Evolutionary conservation across 2,888 invertebrate genomes (phyloP), one percentile per base, ranked within the genome.

Genomic region (Ochropacha duplaris): DNA sequence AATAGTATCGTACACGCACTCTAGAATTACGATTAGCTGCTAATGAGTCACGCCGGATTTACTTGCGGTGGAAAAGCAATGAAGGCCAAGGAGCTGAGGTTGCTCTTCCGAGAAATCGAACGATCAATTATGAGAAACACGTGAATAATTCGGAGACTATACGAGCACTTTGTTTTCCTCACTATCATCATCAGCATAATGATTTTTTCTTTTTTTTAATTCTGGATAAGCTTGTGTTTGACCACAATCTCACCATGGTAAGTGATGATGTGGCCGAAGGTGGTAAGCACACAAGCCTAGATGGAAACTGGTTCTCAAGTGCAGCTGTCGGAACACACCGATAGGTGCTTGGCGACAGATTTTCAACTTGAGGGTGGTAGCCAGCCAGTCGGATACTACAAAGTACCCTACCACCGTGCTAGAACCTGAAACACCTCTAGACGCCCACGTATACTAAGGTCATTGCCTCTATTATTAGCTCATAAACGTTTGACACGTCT

Each of bases 1-100:
- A 58, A 64, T 58, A 62, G 24, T 31, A 19, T 22, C 44, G 49
- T 76, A 75, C 71, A 68, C 70, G 66, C 72, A 72, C 66, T 72
- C 61, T 71, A 74, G 69, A 67, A 70, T 76, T 74, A 75, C 72
- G 72, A 76, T 78, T 68, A 73, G 61, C 69, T 59, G 61, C 60
- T 82, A 83, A 80, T 86, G 86, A 86, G 67, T 87, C 87, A 86
- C 76, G 69, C 74, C 73, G 74, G 79, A 83, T 86, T 86, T 81
- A 76, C 79, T 82, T 81, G 77, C 63, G 66, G 65, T 68, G 74
- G 75, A 76, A 81, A 81, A 82, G 76, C 74, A 76, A 77, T 65
- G 67, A 76, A 75, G 72, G 74, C 62, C 66, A 69, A 67, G 65
- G 56, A 69, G 60, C 62, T 63, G 50, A 61, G 52, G 57, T 66